Percentiles rank a stretch among this genome's conserved stretches.
These are phyloP conservation scores for Anniella stebbinsi DNA, from an alignment of 2,797 vertebrate species.

Conservation along the genomic window DNA sequence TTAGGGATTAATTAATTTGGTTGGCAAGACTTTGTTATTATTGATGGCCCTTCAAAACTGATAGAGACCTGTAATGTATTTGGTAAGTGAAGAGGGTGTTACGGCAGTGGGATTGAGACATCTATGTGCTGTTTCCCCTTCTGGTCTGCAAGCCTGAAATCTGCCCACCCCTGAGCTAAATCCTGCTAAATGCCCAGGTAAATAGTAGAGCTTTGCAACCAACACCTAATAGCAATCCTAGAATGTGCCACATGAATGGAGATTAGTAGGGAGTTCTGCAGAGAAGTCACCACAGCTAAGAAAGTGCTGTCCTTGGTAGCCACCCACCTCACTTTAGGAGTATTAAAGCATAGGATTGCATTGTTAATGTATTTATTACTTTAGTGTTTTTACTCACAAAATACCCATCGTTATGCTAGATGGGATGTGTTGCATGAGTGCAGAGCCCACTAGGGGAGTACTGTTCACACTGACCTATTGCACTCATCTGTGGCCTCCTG, in stretches of 20 bases:
- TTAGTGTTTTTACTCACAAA: not conserved
- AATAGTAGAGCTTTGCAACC: not conserved
- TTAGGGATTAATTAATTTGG: no score
- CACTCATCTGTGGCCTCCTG: not conserved
- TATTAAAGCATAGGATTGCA: not conserved
- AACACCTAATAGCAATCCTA: not conserved
- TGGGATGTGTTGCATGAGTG: not conserved
- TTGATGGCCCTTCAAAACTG: no score
- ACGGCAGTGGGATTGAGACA: no score
- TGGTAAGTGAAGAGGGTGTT: no score
- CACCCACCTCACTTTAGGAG: not conserved
- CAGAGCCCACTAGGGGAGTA: not conserved
- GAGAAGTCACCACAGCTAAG: not conserved
- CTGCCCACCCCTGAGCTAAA: not conserved
- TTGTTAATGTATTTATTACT: not conserved
- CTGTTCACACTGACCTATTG: not conserved
- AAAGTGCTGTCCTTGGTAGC: not conserved
- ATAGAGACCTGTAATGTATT: no score
- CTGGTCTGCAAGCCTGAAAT: no score
- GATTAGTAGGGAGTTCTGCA: not conserved
- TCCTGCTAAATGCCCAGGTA: not conserved
- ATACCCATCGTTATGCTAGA: not conserved
- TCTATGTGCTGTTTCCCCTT: no score
- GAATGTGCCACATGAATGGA: not conserved
- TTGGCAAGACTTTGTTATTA: no score